Evolutionary conservation across 2,888 invertebrate species (phyloP), one percentile per base, ranked within the genome.

Genomic region (Chaitophorus viminalis): DNA sequence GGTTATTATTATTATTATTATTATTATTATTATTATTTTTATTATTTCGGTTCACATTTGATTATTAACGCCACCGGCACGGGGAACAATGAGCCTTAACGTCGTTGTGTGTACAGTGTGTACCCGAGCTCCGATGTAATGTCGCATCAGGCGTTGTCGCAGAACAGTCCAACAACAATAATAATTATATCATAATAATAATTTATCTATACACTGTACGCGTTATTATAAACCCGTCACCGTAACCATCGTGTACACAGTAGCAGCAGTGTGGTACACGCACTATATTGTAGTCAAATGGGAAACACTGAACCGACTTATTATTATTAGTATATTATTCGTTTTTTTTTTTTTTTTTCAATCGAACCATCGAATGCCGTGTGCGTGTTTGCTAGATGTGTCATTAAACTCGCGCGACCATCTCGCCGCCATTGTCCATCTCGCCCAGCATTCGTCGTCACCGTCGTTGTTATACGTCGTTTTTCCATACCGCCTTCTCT

Each of bases 31-130:
- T 76, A 77, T 76, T 9, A 36, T 84, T 46, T n/a, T 84, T 77
- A 78, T 78, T 86, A 86, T 86, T 86, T 78, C 78, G 54, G 72
- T 86, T 86, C 70, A 68, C 70, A 39, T 86, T 86, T 70, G 86
- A 79, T 79, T 79, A 72, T 79, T 86, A 70, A 77, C 77, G 85
- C 77, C 85, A n/a, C 46, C 31, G 72, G 82, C 31, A 3, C 82
- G 82, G 36, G 65, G 39, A 65, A 76, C 76, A 83, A 84, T 65
- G 39, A 60, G 21, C 68, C 46, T 82, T 33, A 21, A 52, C 68
- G 70, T 52, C 29, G 72, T n/a, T n/a, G 21, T n/a, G 21, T 36
- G 17, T 78, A 78, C 78, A 54, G 78, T 54, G 54, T 78, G 79
- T 79, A 39, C 25, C 31, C 21, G 68, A 9, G 54, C n/a, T 5